Conservation (phyloP, 35 echinoderm and acorn worm genomes). For the Nesometra sesokonis region DNA sequence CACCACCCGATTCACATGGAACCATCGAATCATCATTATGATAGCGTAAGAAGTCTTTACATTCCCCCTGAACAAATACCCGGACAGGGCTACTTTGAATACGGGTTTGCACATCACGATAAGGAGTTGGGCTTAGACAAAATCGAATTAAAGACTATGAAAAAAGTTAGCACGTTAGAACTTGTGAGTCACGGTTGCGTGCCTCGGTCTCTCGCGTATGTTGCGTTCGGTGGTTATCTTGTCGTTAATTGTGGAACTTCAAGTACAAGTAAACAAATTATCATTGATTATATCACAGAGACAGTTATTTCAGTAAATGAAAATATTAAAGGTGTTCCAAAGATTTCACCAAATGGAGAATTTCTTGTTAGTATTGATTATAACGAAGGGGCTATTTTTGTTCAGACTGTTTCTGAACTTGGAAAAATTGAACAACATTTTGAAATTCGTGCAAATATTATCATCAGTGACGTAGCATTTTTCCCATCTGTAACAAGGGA, state of each 20-base stretch:
- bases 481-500: conserved; percentile 57
- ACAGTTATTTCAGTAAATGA: conserved; percentile 58
- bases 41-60: conserved; percentile 45
- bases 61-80: conserved; percentile 59
- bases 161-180: conserved; percentile 39
- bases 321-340: conserved; percentile 47
- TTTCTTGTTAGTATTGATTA: conserved; percentile 77
- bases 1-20: conserved; percentile 69
- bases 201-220: conserved; percentile 60
- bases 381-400: conserved; percentile 53
- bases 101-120: conserved; percentile 56
- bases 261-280: conserved; percentile 27
- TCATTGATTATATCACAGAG: conserved; percentile 84
- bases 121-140: conserved; percentile 58
- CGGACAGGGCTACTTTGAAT: conserved; percentile 63
- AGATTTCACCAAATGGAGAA: conserved; percentile 67
- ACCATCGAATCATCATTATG: conserved; percentile 57
- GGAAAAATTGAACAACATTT: conserved; percentile 71
- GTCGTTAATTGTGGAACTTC: conserved; percentile 63
- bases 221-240: conserved; percentile 65
- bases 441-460: conserved; percentile 84
- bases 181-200: conserved; percentile 60
- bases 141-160: conserved; percentile 47
- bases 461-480: conserved; percentile 83
- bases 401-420: conserved; percentile 68